Base-by-base conservation (phyloP, 2,797 vertebrate species). In the Decapterus maruadsi region DNA sequence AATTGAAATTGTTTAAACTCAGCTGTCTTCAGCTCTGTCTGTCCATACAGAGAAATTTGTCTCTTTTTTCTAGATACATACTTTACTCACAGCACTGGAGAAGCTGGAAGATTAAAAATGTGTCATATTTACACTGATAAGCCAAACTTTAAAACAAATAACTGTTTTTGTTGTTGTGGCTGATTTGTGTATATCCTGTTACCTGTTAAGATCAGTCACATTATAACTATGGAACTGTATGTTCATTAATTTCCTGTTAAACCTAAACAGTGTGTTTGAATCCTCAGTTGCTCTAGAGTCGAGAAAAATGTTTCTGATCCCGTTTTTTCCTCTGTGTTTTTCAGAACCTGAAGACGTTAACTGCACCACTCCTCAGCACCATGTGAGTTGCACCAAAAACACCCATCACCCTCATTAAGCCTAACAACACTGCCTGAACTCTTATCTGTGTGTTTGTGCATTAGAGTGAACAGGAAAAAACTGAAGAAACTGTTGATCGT, bases 291-390 rank as follows among this genome's bases (percentile, higher is more conserved):
- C 9, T 50, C 31, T 50, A 4, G 12, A n/a, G n/a, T n/a, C n/a
- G n/a, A n/a, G n/a, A 59, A 17, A 26, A 7, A 57, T 12, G 2
- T 57, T 46, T 58, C 10, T 64, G 2, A 50, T 46, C 5, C 2
- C 16, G 7, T 57, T 10, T 70, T 4, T 3, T 19, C 43, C 14
- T 50, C 53, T 85, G 45, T 68, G 74, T 68, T n/a, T 2, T 72
- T 84, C 79, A 99, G 98, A 96, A 83, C 98, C 98, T 0, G 97
- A 99, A 88, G 97, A 99, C 0, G 97, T 99, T 0, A 96, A 97
- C 90, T 99, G 98, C 81, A 84, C 19, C 9, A 89, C 94, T 0
- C 97, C 96, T 56, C 93, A 96, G 59, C 97, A 98, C 71, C 96
- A 97, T 0, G 97, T 98, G 81, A 97, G 97, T 95, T 36, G 19